Evolutionary conservation across 2,113 vertebrate genomes (phyloP).

Genomic region (Poecile atricapillus): DNA sequence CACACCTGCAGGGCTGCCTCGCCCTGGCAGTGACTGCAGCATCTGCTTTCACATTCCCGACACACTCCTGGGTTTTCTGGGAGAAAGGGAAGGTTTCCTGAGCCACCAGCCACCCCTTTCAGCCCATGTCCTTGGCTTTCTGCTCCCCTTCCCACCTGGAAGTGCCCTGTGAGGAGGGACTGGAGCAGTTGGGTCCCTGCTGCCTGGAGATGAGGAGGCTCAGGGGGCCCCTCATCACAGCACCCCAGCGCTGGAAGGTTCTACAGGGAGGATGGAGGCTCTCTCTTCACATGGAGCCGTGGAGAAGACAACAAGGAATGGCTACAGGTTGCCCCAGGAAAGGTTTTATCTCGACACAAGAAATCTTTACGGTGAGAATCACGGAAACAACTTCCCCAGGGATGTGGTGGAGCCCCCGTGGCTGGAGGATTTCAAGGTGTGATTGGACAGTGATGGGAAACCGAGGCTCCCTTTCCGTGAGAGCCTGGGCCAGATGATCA

Average conservation of each 20-base stretch:
- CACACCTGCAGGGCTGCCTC: background rate
- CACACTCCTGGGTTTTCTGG: rapidly evolving
- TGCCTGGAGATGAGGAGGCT: background rate
- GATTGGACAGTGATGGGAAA: background rate
- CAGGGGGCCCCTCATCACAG: background rate
- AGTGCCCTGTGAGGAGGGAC: background rate
- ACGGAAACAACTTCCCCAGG: background rate
- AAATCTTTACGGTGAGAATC: background rate
- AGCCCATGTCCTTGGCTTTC: background rate
- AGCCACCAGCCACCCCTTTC: background rate
- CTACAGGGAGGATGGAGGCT: background rate
- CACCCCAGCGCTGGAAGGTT: background rate
- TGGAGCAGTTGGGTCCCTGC: background rate
- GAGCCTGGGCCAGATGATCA: background rate
- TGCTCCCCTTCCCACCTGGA: background rate
- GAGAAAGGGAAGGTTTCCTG: background rate
- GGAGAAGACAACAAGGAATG: background rate
- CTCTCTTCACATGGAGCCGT: background rate
- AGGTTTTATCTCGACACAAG: background rate
- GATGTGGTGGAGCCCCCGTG: rapidly evolving
- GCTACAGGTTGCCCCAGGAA: background rate
- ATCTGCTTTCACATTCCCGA: rapidly evolving
- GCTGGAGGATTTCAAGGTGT: background rate
- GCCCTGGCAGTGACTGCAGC: rapidly evolving
- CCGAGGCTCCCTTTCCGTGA: rapidly evolving